phyloP scores from a whole-genome alignment of 1,140 invertebrate species.

The Drosophila pallidifrons region DNA sequence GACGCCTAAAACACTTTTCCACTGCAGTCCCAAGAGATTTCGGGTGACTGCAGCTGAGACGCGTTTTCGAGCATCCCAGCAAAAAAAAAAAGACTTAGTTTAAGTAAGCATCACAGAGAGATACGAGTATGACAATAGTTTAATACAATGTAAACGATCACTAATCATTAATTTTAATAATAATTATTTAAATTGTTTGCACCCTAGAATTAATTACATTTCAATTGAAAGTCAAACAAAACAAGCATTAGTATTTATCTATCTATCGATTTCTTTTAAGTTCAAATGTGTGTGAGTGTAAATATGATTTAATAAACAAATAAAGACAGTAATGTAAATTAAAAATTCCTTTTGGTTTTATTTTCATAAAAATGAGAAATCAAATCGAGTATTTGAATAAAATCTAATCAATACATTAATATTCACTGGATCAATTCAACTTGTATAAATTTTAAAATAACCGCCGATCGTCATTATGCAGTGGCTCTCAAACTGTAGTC shows the following conservation, averaged over 20 bases:
- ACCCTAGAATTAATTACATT: slow-evolving; percentile 38
- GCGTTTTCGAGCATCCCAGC: slow-evolving; percentile 56
- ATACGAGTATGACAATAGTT: slow-evolving; percentile 34
- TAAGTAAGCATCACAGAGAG: not conserved
- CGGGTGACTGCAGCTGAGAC: slow-evolving; percentile 71
- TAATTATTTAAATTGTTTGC: slow-evolving; percentile 66
- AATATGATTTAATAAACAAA: slow-evolving; percentile 57
- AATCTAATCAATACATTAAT: too few species aligned
- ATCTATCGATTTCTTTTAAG: slow-evolving; percentile 42
- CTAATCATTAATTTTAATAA: slow-evolving; percentile 75
- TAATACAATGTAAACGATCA: slow-evolving; percentile 61
- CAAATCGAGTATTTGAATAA: too few species aligned
- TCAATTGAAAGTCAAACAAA: slow-evolving; percentile 47
- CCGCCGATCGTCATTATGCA: slow-evolving; percentile 1
- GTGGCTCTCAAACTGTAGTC: slow-evolving; percentile 41
- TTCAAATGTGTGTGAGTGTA: slow-evolving; percentile 58
- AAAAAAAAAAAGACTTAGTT: slow-evolving; percentile 59
- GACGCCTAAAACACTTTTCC: slow-evolving; percentile 71
- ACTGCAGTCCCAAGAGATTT: slow-evolving; percentile 58
- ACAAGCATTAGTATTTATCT: slow-evolving; percentile 42
- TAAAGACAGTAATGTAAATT: slow-evolving; percentile 30
- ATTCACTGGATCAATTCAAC: not conserved
- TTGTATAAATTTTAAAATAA: not conserved
- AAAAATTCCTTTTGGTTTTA: not conserved
- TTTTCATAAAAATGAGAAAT: not conserved